Base-by-base conservation (phyloP, 2,113 vertebrate species). In the Cyprinus carpio region DNA sequence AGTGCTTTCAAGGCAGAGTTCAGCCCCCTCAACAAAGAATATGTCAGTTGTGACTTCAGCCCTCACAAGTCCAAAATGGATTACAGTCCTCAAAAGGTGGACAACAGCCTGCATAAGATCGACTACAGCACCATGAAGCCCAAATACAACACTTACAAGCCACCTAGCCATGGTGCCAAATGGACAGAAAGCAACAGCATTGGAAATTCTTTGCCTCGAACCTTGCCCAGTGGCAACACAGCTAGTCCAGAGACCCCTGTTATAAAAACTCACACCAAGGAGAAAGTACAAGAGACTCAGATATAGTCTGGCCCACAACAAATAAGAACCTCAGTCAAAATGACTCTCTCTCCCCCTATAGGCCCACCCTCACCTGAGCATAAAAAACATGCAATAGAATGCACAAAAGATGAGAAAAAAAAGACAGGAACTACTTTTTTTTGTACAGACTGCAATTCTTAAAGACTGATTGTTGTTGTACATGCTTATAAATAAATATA, bases 281-380 rank as follows among this genome's bases (percentile, higher is more conserved):
- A 99, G 88, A 99, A 98, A 91, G 97, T 99, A 89, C 98, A 99
- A 95, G 98, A 99, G 93, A 99, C 98, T 90, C 98, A 99, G 92
- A 99, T 99, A 92, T 99, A 95, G 96, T 71, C 23, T 37, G 56
- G 87, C 37, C 23, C 85, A 16, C 3, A 62, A 82, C 65, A 54
- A 72, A 58, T 58, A 49, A 40, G 25, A 82, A 64, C 9, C 54
- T 67, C 40, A 64, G 43, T 56, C 88, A 75, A 46, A 60, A 83
- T 60, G 74, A 82, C 75, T 56, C 40, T 29, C 84, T 86, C 86
- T 75, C 76, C 87, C 87, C 85, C 87, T 76, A 46, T 56, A 65
- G 31, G 82, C 81, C 82, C 49, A 74, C 79, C 82, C 82, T 86
- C 84, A 56, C 90, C 85, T 89, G 81, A 81, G 94, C 92, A 94